Percentiles rank a stretch among this genome's conserved stretches.
Conservation (phyloP, 2,888 invertebrate genomes). For the Eumacrocentrus americanus region DNA sequence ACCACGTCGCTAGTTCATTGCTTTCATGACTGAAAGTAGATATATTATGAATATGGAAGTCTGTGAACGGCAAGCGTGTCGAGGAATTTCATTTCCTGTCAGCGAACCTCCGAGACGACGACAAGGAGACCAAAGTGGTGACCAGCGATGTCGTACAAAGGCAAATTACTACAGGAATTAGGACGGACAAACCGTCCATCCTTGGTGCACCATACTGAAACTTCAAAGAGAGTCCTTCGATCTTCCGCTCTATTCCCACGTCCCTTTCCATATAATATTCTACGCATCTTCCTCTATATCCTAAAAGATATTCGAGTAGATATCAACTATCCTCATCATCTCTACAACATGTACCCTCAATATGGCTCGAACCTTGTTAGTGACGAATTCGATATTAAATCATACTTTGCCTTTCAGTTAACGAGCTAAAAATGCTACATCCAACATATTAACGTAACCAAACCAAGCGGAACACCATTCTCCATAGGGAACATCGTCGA, state of each 20-base stretch:
- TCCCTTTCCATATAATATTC: not conserved
- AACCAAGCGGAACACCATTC: too few relatives aligned
- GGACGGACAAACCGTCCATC: constrained; percentile 4
- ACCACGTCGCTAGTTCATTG: not conserved
- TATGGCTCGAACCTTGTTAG: too few relatives aligned
- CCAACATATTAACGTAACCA: too few relatives aligned
- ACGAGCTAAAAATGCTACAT: too few relatives aligned
- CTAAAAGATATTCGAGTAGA: too few relatives aligned
- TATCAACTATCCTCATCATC: too few relatives aligned
- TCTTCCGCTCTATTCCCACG: not conserved
- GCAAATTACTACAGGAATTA: constrained; percentile 35
- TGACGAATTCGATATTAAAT: too few relatives aligned
- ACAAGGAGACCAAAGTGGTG: not conserved
- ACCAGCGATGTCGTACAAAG: constrained; percentile 23
- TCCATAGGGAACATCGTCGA: constrained; percentile 26
- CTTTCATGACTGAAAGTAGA: not conserved
- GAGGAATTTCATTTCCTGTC: constrained; percentile 12
- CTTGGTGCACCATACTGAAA: constrained; percentile 8
- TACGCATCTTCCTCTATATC: not conserved
- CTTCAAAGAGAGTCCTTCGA: constrained; percentile 3
- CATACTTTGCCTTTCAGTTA: too few relatives aligned
- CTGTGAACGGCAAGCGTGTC: not conserved
- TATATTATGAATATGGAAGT: not conserved
- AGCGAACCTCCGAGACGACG: not conserved
- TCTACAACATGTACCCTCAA: too few relatives aligned